These are phyloP conservation scores for Cataglyphis livida DNA, from an alignment of 2,888 invertebrate genomes.

Conservation along the genomic window DNA sequence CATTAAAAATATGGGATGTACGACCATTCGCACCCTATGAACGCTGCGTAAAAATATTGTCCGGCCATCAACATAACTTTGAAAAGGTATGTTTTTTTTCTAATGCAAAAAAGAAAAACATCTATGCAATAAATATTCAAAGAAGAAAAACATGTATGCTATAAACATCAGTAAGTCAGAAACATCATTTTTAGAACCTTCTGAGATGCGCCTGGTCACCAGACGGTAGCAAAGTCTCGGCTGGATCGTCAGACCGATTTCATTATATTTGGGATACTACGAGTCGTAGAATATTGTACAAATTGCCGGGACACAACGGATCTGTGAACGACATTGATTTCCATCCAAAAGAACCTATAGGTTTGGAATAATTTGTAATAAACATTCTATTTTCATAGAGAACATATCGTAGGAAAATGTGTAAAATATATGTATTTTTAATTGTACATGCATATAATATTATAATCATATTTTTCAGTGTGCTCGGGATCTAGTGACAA, in stretches of 20 bases:
- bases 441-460: neutral
- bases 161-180: neutral
- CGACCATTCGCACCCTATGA: conserved; percentile 97
- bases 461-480: conserved; percentile 86
- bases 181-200: conserved; percentile 89
- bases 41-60: conserved; percentile 96
- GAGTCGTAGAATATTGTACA: conserved; percentile 95
- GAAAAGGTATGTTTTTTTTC: conserved; percentile 89
- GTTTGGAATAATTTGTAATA: conserved; percentile 80
- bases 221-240: conserved; percentile 95
- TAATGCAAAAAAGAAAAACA: neutral
- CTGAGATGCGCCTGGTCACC: conserved; percentile 97
- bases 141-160: neutral
- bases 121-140: too few species aligned
- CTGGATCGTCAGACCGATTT: conserved; percentile 98
- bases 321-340: conserved; percentile 98
- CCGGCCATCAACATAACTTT: conserved; percentile 98
- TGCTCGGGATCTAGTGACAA: conserved; percentile 98
- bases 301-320: conserved; percentile 99
- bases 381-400: neutral
- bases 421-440: neutral
- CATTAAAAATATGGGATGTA: conserved; percentile 98
- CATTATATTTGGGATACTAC: conserved; percentile 99
- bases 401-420: neutral
- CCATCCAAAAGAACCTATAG: conserved; percentile 96